Evolutionary conservation across 2,888 invertebrate genomes (phyloP).

Genomic region (Blastobasis adustella): DNA sequence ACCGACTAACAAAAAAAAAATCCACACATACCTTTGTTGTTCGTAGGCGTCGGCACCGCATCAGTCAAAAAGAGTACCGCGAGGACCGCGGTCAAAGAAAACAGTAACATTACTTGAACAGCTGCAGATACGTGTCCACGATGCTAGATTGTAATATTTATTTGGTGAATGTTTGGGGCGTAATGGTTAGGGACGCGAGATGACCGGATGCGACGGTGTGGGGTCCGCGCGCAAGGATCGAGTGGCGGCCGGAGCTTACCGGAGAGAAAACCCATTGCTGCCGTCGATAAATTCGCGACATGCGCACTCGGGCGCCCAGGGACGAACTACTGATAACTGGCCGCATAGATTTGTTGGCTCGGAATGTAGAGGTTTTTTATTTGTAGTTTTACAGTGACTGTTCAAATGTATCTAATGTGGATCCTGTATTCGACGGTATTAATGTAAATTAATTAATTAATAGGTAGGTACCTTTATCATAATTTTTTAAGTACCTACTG

Average conservation of each 20-base stretch:
- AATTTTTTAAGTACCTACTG: too few species aligned
- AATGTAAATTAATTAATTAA: too few species aligned
- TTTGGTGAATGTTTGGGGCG: slow-evolving; percentile 11
- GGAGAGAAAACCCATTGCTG: slow-evolving; percentile 47
- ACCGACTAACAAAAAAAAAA: slow-evolving; percentile 3
- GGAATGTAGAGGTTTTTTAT: too few species aligned
- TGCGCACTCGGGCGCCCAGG: slow-evolving; percentile 55
- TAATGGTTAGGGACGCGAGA: neutral
- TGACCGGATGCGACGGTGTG: slow-evolving; percentile 42
- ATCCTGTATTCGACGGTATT: too few species aligned
- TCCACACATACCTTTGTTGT: slow-evolving; percentile 50
- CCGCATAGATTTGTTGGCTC: neutral
- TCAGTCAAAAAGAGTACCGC: slow-evolving; percentile 52
- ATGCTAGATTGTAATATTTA: slow-evolving; percentile 1
- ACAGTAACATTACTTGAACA: slow-evolving; percentile 42
- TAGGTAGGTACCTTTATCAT: too few species aligned
- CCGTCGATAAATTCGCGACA: slow-evolving; percentile 70
- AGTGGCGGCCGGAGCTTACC: slow-evolving; percentile 50
- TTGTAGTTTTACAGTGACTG: too few species aligned
- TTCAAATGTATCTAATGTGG: too few species aligned
- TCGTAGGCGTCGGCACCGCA: slow-evolving; percentile 56
- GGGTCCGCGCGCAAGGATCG: slow-evolving; percentile 48
- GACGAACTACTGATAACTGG: slow-evolving; percentile 26
- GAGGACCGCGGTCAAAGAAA: slow-evolving; percentile 56
- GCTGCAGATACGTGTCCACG: neutral